Evolutionary conservation across 1,140 invertebrate genomes (phyloP).

Genomic region (Drosophila novamexicana): DNA sequence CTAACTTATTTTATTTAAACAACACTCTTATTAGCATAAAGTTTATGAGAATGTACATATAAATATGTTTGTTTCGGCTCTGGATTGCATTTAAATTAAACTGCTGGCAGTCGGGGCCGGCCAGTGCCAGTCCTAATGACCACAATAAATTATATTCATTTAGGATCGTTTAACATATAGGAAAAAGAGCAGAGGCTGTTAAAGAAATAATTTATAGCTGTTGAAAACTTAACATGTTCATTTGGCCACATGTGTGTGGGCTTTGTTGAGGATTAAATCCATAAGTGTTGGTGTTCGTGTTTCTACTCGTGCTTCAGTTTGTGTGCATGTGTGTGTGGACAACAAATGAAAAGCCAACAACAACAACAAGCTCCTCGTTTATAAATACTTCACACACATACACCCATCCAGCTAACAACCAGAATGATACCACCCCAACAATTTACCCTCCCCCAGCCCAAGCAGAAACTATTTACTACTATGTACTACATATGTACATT

Average conservation of each 20-base stretch:
- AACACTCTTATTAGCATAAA: conserved; percentile 10
- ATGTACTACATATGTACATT: conserved; percentile 49
- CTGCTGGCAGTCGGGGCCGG: conserved; percentile 1
- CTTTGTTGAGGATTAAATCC: conserved; percentile 45
- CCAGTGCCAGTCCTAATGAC: conserved; percentile 57
- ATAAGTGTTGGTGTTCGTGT: conserved; percentile 25
- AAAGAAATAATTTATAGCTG: conserved; percentile 80
- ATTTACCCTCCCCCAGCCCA: conserved; percentile 45
- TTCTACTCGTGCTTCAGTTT: conserved; percentile 2
- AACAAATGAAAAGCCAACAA: conserved; percentile 71
- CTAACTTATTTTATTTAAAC: not conserved
- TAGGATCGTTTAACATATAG: conserved; percentile 76
- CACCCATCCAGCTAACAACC: conserved; percentile 38
- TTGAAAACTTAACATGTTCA: conserved; percentile 82
- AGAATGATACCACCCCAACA: conserved; percentile 38
- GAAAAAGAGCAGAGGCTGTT: conserved; percentile 60
- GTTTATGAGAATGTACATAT: conserved; percentile 5
- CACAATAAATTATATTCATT: conserved; percentile 82
- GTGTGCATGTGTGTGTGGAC: conserved; percentile 36
- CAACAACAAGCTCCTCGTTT: conserved; percentile 51
- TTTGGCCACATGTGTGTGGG: conserved; percentile 71
- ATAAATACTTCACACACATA: conserved; percentile 62
- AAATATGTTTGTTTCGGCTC: conserved; percentile 1
- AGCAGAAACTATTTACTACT: conserved; percentile 73
- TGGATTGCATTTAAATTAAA: conserved; percentile 16